Conservation (phyloP, 2,113 vertebrate species). For the Neofelis nebulosa region DNA sequence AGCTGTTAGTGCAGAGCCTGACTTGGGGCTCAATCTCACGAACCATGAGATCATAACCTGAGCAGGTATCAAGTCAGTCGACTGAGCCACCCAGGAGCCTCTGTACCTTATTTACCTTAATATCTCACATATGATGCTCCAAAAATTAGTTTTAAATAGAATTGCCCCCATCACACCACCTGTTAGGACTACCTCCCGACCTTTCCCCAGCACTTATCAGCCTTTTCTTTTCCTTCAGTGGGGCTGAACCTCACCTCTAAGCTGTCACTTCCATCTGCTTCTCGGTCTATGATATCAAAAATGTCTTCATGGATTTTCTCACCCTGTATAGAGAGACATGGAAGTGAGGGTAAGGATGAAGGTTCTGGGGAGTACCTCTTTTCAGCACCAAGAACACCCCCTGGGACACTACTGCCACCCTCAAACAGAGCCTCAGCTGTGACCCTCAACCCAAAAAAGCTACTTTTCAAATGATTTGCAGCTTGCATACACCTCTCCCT, state of each 20-base stretch:
- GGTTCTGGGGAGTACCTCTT: background rate
- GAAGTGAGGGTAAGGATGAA: background rate
- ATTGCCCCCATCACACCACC: background rate
- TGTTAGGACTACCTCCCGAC: background rate
- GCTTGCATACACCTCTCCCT: background rate
- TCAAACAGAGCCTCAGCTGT: background rate
- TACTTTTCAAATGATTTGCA: background rate
- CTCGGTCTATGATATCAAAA: constrained; percentile 98
- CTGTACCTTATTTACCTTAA: background rate
- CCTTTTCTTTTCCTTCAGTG: background rate
- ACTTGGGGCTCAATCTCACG: too few species aligned
- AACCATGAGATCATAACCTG: too few species aligned
- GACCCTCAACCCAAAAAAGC: background rate
- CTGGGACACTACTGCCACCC: background rate
- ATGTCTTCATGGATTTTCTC: constrained; percentile 99
- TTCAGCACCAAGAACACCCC: background rate
- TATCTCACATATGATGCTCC: background rate
- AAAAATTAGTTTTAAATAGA: background rate
- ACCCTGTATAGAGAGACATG: constrained; percentile 84
- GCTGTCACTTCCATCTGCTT: constrained; percentile 99
- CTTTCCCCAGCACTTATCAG: background rate
- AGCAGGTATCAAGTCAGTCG: too few species aligned
- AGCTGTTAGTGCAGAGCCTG: too few species aligned
- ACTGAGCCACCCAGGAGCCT: too few species aligned
- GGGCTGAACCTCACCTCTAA: constrained; percentile 90